These are phyloP conservation scores for Phlogophora meticulosa DNA, from an alignment of 2,888 invertebrate genomes.

Conservation along the genomic window DNA sequence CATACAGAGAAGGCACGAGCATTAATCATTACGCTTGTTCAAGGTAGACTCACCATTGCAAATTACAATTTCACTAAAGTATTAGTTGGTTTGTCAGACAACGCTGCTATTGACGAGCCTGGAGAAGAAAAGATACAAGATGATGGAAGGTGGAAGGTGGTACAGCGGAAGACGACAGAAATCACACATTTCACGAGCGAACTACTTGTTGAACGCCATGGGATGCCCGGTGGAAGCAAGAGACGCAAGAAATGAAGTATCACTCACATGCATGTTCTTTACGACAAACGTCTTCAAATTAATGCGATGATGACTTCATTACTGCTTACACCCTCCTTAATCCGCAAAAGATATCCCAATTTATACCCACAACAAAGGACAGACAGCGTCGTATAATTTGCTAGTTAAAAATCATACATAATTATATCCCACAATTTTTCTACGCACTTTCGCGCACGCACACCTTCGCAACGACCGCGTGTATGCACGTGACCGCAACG, in stretches of 20 bases:
- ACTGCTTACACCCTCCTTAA: conserved; percentile 2
- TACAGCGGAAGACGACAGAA: neutral
- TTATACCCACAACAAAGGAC: conserved; percentile 47
- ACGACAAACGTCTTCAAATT: conserved; percentile 22
- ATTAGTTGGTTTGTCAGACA: neutral
- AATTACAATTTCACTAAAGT: neutral
- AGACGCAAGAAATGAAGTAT: neutral
- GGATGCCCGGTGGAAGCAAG: neutral
- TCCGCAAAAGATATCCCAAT: neutral
- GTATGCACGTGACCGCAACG: conserved; percentile 78
- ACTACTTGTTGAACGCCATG: conserved; percentile 51
- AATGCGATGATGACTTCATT: conserved; percentile 36
- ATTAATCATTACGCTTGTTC: no score
- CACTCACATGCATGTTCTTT: neutral
- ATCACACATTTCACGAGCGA: conserved; percentile 21
- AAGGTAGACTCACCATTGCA: neutral
- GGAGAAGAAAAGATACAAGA: neutral
- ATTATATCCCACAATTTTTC: conserved; percentile 87
- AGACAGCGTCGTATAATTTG: conserved; percentile 58
- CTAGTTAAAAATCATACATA: conserved; percentile 79
- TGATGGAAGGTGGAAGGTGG: no score
- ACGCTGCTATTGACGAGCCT: neutral
- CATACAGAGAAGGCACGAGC: no score
- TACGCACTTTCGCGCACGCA: conserved; percentile 88
- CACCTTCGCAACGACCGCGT: conserved; percentile 66